These are phyloP conservation scores for Pelodiscus sinensis DNA, from an alignment of 2,113 vertebrate species.

Conservation along the genomic window DNA sequence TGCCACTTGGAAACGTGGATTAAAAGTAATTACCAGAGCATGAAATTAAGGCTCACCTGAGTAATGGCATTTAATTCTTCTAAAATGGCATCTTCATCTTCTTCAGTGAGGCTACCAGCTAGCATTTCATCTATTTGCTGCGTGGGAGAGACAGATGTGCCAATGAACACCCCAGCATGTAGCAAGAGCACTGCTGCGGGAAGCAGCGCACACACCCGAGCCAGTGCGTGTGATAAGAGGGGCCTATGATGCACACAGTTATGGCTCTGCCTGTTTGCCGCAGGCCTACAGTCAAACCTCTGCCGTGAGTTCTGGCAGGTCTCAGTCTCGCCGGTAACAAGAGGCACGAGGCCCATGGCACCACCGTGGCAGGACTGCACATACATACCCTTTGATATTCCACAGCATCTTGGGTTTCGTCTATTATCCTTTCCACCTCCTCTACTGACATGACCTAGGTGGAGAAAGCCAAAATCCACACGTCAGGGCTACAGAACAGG, in stretches of 20 bases:
- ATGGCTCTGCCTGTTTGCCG: background rate
- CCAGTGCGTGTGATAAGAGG: accelerated
- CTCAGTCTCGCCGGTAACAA: background rate
- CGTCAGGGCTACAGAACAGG: accelerated
- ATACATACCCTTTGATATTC: slow-evolving; percentile 92
- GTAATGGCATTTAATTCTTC: slow-evolving; percentile 91
- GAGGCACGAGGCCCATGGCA: accelerated
- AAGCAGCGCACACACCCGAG: accelerated
- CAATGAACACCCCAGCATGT: accelerated
- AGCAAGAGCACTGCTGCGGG: background rate
- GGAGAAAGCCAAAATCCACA: background rate
- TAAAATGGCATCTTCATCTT: slow-evolving; percentile 93
- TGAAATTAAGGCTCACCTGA: slow-evolving; percentile 79
- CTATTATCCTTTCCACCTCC: slow-evolving; percentile 95
- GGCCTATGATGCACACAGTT: accelerated
- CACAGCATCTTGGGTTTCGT: slow-evolving; percentile 93
- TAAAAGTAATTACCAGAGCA: background rate
- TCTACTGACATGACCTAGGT: slow-evolving; percentile 93
- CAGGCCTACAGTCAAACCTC: accelerated
- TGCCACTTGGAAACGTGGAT: background rate
- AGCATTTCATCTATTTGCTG: slow-evolving; percentile 97
- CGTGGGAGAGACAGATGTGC: background rate
- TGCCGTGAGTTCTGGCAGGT: accelerated
- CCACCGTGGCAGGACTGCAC: accelerated
- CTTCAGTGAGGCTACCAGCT: slow-evolving; percentile 87